These are phyloP conservation scores for Pristionchus exspectatus DNA, from an alignment of 2,888 invertebrate genomes.

Conservation along the genomic window DNA sequence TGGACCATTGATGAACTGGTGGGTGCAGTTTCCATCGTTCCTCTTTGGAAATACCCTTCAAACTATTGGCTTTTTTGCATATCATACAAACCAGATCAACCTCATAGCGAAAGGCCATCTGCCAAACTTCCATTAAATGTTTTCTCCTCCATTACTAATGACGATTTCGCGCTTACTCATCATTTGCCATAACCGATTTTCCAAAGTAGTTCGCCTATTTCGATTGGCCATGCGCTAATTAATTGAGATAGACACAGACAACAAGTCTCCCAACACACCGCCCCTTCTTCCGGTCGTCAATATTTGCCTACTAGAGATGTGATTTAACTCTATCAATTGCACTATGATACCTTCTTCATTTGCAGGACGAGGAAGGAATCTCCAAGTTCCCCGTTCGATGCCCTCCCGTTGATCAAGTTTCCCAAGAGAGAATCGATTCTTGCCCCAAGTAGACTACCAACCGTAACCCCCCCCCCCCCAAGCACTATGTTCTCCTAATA, in stretches of 20 bases:
- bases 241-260: neutral
- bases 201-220: slow-evolving; percentile 15
- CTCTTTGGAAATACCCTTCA: neutral
- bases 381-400: slow-evolving; percentile 64
- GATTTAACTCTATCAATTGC: neutral
- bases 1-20: slow-evolving; percentile 68
- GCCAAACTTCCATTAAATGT: neutral
- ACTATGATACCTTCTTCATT: no score
- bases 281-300: neutral
- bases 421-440: slow-evolving; percentile 58
- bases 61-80: neutral
- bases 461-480: neutral
- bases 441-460: slow-evolving; percentile 57
- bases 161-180: neutral
- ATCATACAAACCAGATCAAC: neutral
- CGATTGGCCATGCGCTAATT: neutral
- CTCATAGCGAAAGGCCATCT: neutral
- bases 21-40: neutral
- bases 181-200: slow-evolving; percentile 10
- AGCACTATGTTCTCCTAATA: slow-evolving; percentile 2
- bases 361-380: slow-evolving; percentile 71
- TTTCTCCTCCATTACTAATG: neutral
- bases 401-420: slow-evolving; percentile 61
- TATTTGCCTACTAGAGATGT: neutral
- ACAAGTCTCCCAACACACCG: neutral